A percentile compares a stretch with the other conserved stretches of the same genome.
Evolutionary conservation across 2,797 vertebrate species (phyloP).

Genomic region (Microctenopoma steveboyesi): DNA sequence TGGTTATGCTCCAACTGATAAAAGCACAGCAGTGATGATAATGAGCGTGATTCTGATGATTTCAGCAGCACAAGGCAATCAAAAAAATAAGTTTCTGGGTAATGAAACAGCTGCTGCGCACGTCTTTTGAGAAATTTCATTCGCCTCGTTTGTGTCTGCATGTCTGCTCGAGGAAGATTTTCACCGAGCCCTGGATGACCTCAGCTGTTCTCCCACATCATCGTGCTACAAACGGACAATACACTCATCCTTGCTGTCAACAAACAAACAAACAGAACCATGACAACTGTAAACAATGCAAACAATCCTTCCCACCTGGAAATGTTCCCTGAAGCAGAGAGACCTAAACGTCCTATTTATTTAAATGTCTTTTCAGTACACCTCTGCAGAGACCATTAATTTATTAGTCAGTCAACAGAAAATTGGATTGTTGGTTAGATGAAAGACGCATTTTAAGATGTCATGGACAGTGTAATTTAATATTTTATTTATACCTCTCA

Average conservation of each 20-base stretch:
- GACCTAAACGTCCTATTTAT: neutral
- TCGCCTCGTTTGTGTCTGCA: conserved; percentile 1
- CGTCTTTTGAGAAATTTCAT: conserved; percentile 11
- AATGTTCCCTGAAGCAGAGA: neutral
- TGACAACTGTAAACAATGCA: conserved; percentile 33
- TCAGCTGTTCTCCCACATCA: neutral
- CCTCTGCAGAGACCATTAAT: neutral
- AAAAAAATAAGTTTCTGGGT: conserved; percentile 19
- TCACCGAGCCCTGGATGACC: conserved; percentile 2
- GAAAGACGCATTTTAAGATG: neutral
- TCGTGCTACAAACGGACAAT: conserved; percentile 13
- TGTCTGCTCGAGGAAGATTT: neutral
- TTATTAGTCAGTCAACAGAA: neutral
- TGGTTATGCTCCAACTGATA: conserved; percentile 44
- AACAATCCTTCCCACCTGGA: conserved; percentile 18
- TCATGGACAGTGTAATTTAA: neutral
- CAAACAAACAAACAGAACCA: conserved; percentile 46
- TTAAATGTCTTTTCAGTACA: neutral
- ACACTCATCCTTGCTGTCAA: conserved; percentile 34
- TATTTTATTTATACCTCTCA: neutral
- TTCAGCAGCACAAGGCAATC: conserved; percentile 38
- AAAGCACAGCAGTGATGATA: conserved; percentile 31
- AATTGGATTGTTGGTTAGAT: neutral
- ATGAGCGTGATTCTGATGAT: conserved; percentile 41
- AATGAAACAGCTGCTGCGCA: conserved; percentile 51